Evolutionary conservation across 2,888 invertebrate species (phyloP).

Genomic region (Scaeva pyrastri): DNA sequence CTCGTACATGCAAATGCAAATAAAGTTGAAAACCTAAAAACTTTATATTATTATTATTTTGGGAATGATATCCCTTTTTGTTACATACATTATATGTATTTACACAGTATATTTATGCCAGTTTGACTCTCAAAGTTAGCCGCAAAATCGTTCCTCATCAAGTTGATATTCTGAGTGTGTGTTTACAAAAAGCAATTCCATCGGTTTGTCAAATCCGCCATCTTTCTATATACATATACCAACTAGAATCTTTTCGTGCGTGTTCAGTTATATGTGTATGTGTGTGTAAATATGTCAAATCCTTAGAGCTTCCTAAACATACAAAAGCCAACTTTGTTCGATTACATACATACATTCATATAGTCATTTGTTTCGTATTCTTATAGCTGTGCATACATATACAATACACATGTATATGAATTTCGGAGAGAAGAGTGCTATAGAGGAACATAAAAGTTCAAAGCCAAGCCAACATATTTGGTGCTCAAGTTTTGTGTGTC

Average conservation of each 20-base stretch:
- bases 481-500: slow-evolving; percentile 49
- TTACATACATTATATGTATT: too few relatives aligned
- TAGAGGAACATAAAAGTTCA: slow-evolving; percentile 53
- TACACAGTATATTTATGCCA: slow-evolving; percentile 2
- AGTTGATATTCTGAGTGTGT: slow-evolving; percentile 35
- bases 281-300: background rate
- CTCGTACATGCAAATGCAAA: slow-evolving; percentile 15
- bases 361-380: background rate
- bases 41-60: background rate
- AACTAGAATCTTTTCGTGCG: background rate
- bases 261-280: background rate
- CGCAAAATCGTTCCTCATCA: slow-evolving; percentile 39
- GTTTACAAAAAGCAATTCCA: slow-evolving; percentile 36
- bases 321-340: slow-evolving; percentile 20
- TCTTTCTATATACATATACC: background rate
- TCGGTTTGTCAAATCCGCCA: slow-evolving; percentile 24
- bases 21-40: slow-evolving; percentile 9
- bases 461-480: slow-evolving; percentile 63
- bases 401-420: too few relatives aligned
- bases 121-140: slow-evolving; percentile 33
- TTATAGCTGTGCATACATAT: too few relatives aligned
- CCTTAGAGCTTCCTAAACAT: background rate
- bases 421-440: background rate
- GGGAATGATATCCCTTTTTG: background rate
- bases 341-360: background rate